Conservation (phyloP, 2,888 invertebrate species). For the Mythimna vitellina region DNA sequence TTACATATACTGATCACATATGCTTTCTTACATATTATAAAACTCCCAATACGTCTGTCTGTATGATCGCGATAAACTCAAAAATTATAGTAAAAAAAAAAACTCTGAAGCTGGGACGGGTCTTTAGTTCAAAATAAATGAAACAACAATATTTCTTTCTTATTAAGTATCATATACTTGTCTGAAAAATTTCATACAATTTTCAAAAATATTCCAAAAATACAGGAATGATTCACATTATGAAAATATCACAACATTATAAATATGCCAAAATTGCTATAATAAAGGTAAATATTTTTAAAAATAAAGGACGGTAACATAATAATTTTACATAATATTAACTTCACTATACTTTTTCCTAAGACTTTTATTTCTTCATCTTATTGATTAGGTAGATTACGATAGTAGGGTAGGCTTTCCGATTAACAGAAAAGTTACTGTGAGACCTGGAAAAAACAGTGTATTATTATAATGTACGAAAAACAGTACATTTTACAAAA, state of each 20-base stretch:
- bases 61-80: too few species aligned
- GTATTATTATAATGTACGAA: background rate
- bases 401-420: conserved; percentile 69
- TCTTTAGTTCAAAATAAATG: conserved; percentile 39
- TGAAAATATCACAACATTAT: conserved; percentile 87
- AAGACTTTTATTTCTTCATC: conserved; percentile 75
- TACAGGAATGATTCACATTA: conserved; percentile 87
- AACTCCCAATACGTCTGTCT: too few species aligned
- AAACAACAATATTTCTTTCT: conserved; percentile 69
- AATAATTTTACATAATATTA: conserved; percentile 84
- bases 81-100: too few species aligned
- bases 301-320: conserved; percentile 84
- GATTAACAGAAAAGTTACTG: conserved; percentile 63
- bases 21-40: too few species aligned
- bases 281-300: conserved; percentile 87
- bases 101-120: too few species aligned
- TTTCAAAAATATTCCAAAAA: conserved; percentile 86
- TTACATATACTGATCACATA: too few species aligned
- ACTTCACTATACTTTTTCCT: conserved; percentile 81
- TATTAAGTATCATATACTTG: conserved; percentile 84
- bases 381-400: conserved; percentile 75
- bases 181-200: conserved; percentile 87
- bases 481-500: conserved; percentile 9
- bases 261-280: conserved; percentile 87
- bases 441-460: conserved; percentile 67